phyloP scores from a whole-genome alignment of 2,113 vertebrate genomes.

The Todiramphus saurophagus region DNA sequence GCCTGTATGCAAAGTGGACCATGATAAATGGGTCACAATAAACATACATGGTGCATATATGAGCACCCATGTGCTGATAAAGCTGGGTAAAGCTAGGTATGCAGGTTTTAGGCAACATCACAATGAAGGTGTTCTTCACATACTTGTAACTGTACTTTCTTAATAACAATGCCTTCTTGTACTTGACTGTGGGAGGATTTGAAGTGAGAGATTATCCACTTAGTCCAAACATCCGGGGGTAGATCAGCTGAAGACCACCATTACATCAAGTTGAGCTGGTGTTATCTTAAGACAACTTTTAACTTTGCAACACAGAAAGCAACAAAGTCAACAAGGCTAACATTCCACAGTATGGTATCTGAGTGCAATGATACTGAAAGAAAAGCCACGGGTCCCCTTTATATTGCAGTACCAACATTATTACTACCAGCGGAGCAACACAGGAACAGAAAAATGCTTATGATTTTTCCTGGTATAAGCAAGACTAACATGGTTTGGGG shows the following conservation, averaged over 20 bases:
- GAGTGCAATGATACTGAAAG: background rate
- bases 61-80: background rate
- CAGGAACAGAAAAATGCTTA: background rate
- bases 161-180: background rate
- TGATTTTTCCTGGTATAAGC: slow-evolving; percentile 44
- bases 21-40: background rate
- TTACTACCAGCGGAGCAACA: background rate
- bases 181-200: background rate
- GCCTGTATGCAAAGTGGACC: fast-evolving
- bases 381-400: background rate
- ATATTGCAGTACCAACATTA: background rate
- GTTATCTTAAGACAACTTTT: background rate
- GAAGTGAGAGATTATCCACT: background rate
- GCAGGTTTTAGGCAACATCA: background rate
- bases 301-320: background rate
- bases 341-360: background rate
- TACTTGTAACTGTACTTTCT: background rate
- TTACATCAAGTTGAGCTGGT: background rate
- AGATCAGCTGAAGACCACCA: background rate
- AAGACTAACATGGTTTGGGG: slow-evolving; percentile 39
- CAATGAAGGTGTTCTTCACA: background rate
- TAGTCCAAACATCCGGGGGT: background rate
- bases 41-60: background rate
- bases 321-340: background rate
- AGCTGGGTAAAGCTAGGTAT: background rate